Evolutionary conservation across 2,113 vertebrate species (phyloP).

Genomic region (Isurus oxyrinchus): DNA sequence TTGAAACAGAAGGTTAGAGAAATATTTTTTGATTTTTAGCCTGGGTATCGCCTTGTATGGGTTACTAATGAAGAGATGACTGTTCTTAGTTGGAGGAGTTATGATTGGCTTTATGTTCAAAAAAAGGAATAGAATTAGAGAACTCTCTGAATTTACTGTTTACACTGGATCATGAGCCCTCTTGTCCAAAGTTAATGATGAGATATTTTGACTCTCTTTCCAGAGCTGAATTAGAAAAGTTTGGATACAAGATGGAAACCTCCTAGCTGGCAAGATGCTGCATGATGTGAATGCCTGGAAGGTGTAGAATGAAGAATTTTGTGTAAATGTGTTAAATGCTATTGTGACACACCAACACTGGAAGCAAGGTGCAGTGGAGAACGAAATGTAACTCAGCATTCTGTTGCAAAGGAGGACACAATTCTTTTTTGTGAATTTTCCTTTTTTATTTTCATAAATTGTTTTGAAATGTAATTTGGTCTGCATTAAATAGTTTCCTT

Average conservation of each 20-base stretch:
- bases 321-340: neutral
- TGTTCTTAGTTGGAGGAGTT: neutral
- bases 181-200: neutral
- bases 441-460: conserved; percentile 31
- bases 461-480: neutral
- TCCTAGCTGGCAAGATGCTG: conserved; percentile 59
- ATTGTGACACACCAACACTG: neutral
- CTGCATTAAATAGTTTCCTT: neutral
- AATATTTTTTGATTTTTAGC: neutral
- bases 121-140: neutral
- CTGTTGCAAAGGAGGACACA: neutral
- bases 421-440: neutral
- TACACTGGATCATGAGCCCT: conserved; percentile 43
- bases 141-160: conserved; percentile 19
- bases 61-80: neutral
- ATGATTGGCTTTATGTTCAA: neutral
- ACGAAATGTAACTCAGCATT: neutral
- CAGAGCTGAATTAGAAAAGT: conserved; percentile 96
- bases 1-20: neutral
- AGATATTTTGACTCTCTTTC: conserved; percentile 40
- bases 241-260: conserved; percentile 99
- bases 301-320: neutral
- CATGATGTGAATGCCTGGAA: neutral
- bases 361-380: neutral
- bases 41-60: neutral